These are phyloP conservation scores for Holothuria glaberrima DNA, from an alignment of 35 echinoderm and acorn worm species.

Conservation along the genomic window DNA sequence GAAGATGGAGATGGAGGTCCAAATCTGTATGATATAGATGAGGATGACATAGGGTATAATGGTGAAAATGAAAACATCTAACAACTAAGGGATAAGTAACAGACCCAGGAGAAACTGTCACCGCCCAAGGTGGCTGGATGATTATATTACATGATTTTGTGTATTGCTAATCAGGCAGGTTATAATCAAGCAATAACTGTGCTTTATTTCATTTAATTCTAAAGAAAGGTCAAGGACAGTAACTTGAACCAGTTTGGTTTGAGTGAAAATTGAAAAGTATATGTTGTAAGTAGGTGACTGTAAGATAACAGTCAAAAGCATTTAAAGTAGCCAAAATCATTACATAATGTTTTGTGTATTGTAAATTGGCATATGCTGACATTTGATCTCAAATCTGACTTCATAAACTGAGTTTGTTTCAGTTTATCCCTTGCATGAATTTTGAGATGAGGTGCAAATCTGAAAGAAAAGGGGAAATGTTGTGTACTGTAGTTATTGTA, in stretches of 20 bases:
- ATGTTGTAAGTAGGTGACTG: neutral
- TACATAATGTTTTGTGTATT: neutral
- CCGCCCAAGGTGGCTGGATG: neutral
- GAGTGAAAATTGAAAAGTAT: neutral
- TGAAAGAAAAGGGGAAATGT: too few species aligned
- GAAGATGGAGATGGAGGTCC: neutral
- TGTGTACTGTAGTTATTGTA: neutral
- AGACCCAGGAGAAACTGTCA: neutral
- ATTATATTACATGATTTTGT: constrained; percentile 4
- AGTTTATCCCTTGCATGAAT: neutral
- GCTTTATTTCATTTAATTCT: neutral
- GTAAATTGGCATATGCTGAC: neutral
- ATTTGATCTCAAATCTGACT: neutral
- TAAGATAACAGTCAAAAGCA: constrained; percentile 8
- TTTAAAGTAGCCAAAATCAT: neutral
- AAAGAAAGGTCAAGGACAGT: neutral
- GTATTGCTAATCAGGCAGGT: neutral
- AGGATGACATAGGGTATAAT: neutral
- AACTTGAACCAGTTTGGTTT: constrained; percentile 1
- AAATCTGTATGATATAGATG: neutral
- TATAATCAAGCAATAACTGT: neutral
- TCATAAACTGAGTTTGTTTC: neutral
- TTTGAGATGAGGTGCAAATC: neutral
- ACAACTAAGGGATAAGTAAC: neutral
- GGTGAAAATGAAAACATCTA: neutral